A percentile compares a stretch with the other conserved stretches of the same genome.
phyloP scores from a whole-genome alignment of 1,140 invertebrate genomes.

The Kradibia gibbosae region DNA sequence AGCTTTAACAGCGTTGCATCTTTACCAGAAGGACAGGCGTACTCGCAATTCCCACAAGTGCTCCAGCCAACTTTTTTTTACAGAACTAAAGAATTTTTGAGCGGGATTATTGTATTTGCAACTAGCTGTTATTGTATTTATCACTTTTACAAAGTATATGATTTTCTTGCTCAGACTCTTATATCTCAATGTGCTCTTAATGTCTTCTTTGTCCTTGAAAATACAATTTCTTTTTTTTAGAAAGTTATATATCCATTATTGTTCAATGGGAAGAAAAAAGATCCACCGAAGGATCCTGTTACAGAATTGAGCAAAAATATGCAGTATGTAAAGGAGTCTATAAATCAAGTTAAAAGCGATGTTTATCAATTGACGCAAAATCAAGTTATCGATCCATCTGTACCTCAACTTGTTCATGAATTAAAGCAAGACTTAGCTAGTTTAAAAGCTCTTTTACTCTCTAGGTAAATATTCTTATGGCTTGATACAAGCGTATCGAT shows the following conservation, averaged over 20 bases:
- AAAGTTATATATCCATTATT: conserved; percentile 78
- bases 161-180: not conserved
- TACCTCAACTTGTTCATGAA: conserved; percentile 78
- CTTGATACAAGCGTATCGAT: not conserved
- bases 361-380: conserved; percentile 74
- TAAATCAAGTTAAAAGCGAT: conserved; percentile 75
- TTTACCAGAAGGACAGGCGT: conserved; percentile 62
- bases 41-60: conserved; percentile 60
- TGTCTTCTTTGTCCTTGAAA: not conserved
- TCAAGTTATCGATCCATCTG: conserved; percentile 68
- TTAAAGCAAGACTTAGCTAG: conserved; percentile 83
- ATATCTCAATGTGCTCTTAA: no score
- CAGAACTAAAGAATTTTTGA: conserved; percentile 78
- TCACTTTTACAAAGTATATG: conserved; percentile 81
- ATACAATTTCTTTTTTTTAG: conserved; percentile 65
- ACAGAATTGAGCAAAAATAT: conserved; percentile 79
- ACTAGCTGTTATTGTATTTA: conserved; percentile 81
- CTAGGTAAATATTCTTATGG: conserved; percentile 72
- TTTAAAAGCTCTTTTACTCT: conserved; percentile 83
- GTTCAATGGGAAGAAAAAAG: conserved; percentile 78
- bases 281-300: conserved; percentile 77
- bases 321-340: conserved; percentile 76
- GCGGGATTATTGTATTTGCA: conserved; percentile 80
- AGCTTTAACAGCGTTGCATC: conserved; percentile 63
- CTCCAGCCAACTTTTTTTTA: conserved; percentile 71